Evolutionary conservation across 2,888 invertebrate genomes (phyloP).

Genomic region (Drepanosiphum platanoidis): DNA sequence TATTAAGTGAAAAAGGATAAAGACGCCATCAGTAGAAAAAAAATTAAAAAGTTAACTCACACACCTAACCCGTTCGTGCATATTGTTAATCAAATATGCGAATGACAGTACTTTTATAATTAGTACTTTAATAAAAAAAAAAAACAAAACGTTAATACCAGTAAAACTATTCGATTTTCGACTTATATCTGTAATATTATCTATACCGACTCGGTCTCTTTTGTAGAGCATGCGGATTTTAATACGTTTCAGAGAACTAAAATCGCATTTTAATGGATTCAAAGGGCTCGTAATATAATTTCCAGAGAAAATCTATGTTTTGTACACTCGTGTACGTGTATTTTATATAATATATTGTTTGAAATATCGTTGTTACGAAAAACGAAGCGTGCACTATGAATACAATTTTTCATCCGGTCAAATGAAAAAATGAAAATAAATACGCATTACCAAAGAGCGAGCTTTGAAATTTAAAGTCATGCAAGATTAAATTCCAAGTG

Average conservation of each 20-base stretch:
- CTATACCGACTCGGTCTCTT: not conserved
- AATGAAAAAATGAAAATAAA: slow-evolving; percentile 9
- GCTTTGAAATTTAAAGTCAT: slow-evolving; percentile 3
- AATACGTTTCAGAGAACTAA: not conserved
- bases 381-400: not conserved
- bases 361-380: not conserved
- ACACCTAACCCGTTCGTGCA: too few species aligned
- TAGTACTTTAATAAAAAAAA: too few species aligned
- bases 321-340: not conserved
- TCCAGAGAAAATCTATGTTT: not conserved
- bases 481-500: not conserved
- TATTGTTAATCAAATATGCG: too few species aligned
- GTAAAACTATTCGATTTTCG: too few species aligned
- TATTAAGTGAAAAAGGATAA: too few species aligned
- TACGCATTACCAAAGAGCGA: not conserved
- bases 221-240: not conserved
- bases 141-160: too few species aligned
- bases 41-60: too few species aligned
- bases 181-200: too few species aligned
- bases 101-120: too few species aligned
- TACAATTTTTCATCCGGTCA: not conserved
- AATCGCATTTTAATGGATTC: not conserved
- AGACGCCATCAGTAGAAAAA: too few species aligned
- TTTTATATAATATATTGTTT: slow-evolving; percentile 2
- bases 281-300: not conserved